Evolutionary conservation across 2,797 vertebrate species (phyloP), one percentile per base, ranked within the genome.

Genomic region (Lacerta viridis): DNA sequence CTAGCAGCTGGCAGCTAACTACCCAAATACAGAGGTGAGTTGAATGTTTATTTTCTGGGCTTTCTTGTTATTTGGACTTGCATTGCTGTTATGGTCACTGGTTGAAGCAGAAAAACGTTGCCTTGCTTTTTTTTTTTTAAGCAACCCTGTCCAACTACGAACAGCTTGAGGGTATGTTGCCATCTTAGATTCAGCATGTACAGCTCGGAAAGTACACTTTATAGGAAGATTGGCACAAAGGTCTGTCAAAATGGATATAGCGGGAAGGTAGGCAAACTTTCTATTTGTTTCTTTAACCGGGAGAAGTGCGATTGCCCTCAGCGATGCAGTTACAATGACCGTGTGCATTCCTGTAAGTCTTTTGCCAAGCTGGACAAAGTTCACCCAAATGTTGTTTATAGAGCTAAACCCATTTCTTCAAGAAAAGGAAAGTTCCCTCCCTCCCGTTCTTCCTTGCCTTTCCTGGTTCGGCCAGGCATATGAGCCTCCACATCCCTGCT

Each of bases 401-500:
- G 82, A 84, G 74, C 11, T 33, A 29, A 79, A 80, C 9, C 64
- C 66, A 10, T 88, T 80, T 23, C 20, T 83, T 84, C 29, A 39
- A 84, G 87, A 79, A 4, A 84, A 88, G 59, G 10, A 66, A n/a
- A 0, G 33, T n/a, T 8, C 66, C 64, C 46, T 93, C 87, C 33
- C 76, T 39, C 89, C 87, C 25, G 13, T 72, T 91, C 93, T 81
- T 50, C 90, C 91, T 92, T 87, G 84, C 68, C 64, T 84, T 64
- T 75, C 85, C 17, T 72, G 84, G 20, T 72, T 87, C 71, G 76
- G 0, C 0, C 66, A 90, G 84, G 33, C 41, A 18, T 0, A 2
- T 85, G 91, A 92, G 46, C 87, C 86, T 85, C 77, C 91, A 85
- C 64, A 66, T 5, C 90, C 91, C 33, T 84, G 86, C 74, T 90